Percentiles rank a stretch among this genome's conserved stretches.
These are phyloP conservation scores for Sinopyrophorus schimmeli DNA, from an alignment of 2,888 invertebrate genomes.

Conservation along the genomic window DNA sequence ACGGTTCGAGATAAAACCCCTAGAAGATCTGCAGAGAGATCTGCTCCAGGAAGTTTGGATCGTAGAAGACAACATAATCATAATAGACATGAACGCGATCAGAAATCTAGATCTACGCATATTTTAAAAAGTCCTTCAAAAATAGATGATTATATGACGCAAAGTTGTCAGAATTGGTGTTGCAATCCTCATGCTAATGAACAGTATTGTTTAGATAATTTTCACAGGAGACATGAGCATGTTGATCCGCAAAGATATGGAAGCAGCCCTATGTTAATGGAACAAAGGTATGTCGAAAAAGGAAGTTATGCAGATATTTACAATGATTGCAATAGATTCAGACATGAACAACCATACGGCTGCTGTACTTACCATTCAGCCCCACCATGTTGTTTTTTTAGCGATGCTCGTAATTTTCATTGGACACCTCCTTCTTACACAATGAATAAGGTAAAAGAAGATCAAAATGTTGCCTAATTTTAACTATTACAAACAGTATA, in stretches of 20 bases:
- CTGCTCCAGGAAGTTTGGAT: constrained; percentile 46
- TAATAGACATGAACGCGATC: constrained; percentile 65
- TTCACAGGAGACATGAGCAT: constrained; percentile 62
- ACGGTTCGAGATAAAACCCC: constrained; percentile 42
- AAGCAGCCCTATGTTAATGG: constrained; percentile 55
- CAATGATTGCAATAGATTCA: constrained; percentile 41
- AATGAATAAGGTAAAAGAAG: constrained; percentile 33
- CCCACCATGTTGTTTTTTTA: constrained; percentile 50
- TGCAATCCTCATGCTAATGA: constrained; percentile 44
- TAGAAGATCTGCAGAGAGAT: constrained; percentile 41
- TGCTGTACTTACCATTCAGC: constrained; percentile 51
- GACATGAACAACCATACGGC: constrained; percentile 39
- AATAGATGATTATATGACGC: constrained; percentile 46
- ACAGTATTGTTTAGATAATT: constrained; percentile 58
- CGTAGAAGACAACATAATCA: constrained; percentile 57
- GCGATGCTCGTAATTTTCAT: constrained; percentile 46
- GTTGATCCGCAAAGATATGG: constrained; percentile 57
- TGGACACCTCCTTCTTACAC: constrained; percentile 49
- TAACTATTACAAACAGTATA: no score
- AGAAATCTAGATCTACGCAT: constrained; percentile 65
- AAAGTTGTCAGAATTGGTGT: constrained; percentile 49
- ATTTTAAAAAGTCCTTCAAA: constrained; percentile 52
- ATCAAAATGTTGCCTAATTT: no score
- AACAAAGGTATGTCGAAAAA: constrained; percentile 38
- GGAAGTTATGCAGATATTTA: constrained; percentile 56